Evolutionary conservation across 2,113 vertebrate genomes (phyloP).

Genomic region (Pluvialis apricaria): DNA sequence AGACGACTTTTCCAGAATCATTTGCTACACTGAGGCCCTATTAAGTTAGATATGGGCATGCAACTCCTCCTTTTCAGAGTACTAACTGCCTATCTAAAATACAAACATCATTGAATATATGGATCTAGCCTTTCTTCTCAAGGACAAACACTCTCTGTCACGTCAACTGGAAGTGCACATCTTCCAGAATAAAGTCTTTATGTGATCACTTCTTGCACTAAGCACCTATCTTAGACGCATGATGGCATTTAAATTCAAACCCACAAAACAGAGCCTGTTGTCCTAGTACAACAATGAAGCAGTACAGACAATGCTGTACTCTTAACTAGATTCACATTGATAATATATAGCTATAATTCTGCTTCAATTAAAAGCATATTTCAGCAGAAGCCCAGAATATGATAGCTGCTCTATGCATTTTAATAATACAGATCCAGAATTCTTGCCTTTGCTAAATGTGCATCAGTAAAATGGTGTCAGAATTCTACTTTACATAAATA

Average conservation of each 20-base stretch:
- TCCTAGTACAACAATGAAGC: neutral
- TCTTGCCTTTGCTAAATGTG: slow-evolving; percentile 62
- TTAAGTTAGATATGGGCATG: neutral
- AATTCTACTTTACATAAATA: slow-evolving; percentile 75
- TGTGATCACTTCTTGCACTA: slow-evolving; percentile 2
- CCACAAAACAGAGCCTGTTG: neutral
- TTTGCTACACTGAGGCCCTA: neutral
- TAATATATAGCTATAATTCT: slow-evolving; percentile 74
- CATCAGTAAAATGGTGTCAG: slow-evolving; percentile 63
- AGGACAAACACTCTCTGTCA: neutral
- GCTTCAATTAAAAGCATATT: slow-evolving; percentile 81
- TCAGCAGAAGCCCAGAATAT: slow-evolving; percentile 69
- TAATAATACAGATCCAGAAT: slow-evolving; percentile 68
- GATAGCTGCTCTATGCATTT: slow-evolving; percentile 67
- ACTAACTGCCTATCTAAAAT: neutral
- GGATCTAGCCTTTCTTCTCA: neutral
- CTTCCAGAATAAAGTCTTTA: neutral
- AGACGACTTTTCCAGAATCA: neutral
- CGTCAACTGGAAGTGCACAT: neutral
- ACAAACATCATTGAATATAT: neutral
- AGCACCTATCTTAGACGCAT: neutral
- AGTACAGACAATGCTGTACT: slow-evolving; percentile 13
- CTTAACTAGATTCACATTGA: slow-evolving; percentile 57
- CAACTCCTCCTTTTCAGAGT: neutral
- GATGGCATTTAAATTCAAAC: slow-evolving; percentile 17